phyloP scores from a whole-genome alignment of 2,113 vertebrate genomes.

The Oreochromis niloticus region DNA sequence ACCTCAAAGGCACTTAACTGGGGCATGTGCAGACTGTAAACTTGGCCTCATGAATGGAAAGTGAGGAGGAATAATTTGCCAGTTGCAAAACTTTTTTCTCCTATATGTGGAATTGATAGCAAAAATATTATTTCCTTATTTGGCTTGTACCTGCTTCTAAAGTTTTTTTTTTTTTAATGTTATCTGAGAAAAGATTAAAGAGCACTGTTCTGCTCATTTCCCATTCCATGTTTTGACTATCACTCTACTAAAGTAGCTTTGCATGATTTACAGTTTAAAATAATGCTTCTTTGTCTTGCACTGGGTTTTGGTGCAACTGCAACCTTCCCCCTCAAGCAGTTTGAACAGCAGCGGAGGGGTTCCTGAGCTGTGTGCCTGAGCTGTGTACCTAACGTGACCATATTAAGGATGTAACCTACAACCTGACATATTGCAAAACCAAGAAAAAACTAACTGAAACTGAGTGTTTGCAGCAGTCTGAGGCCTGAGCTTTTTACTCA shows the following conservation, averaged over 20 bases:
- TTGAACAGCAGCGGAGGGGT: neutral
- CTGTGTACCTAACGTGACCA: neutral
- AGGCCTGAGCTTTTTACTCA: neutral
- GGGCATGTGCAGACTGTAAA: slow-evolving; percentile 32
- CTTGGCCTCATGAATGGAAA: slow-evolving; percentile 22
- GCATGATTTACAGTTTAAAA: neutral
- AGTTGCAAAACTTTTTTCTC: neutral
- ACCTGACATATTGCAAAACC: neutral
- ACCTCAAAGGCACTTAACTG: slow-evolving; percentile 53
- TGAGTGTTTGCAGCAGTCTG: neutral
- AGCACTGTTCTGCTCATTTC: neutral
- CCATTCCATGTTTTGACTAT: neutral
- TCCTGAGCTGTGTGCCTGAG: neutral
- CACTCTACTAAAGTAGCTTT: neutral
- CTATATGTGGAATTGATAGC: neutral
- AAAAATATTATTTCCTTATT: neutral
- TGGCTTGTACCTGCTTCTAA: neutral
- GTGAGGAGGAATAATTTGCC: neutral
- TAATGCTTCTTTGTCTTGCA: neutral
- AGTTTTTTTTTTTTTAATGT: neutral
- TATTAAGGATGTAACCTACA: accelerated
- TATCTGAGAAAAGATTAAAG: neutral
- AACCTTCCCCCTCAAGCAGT: neutral
- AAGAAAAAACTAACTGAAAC: neutral
- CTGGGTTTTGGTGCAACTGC: neutral